Evolutionary conservation across 2,797 vertebrate genomes (phyloP).

Genomic region (Picus viridis): DNA sequence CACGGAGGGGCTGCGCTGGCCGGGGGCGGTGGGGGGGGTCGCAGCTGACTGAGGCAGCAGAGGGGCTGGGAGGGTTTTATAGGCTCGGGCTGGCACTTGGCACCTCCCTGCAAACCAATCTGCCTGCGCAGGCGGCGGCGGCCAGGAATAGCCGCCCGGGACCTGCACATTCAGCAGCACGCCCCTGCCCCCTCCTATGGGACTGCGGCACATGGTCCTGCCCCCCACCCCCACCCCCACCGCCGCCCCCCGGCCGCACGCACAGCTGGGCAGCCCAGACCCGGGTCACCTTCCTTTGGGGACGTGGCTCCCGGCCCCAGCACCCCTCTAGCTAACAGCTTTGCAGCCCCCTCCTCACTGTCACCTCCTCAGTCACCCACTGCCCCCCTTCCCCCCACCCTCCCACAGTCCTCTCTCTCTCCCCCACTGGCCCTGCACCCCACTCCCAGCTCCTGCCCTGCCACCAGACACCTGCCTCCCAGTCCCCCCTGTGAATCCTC

Average conservation of each 20-base stretch:
- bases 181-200: conserved; percentile 39
- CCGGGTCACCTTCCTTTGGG: conserved; percentile 51
- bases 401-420: too few species aligned
- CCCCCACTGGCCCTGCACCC: too few species aligned
- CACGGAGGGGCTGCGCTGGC: not conserved
- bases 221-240: not conserved
- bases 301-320: not conserved
- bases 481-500: not conserved
- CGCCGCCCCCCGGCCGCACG: not conserved
- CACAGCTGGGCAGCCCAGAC: not conserved
- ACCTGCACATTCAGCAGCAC: conserved; percentile 63
- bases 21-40: not conserved
- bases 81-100: conserved; percentile 58
- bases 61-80: conserved; percentile 59
- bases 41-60: conserved; percentile 6
- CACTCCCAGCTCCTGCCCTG: not conserved
- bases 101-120: conserved; percentile 65
- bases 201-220: not conserved
- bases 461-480: not conserved
- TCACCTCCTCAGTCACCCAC: not conserved
- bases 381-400: too few species aligned
- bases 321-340: not conserved
- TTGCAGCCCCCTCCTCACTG: not conserved
- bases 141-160: conserved; percentile 67
- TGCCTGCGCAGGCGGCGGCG: conserved; percentile 49